Conservation (phyloP, 2,888 invertebrate genomes). For the Tipula lateralis region DNA sequence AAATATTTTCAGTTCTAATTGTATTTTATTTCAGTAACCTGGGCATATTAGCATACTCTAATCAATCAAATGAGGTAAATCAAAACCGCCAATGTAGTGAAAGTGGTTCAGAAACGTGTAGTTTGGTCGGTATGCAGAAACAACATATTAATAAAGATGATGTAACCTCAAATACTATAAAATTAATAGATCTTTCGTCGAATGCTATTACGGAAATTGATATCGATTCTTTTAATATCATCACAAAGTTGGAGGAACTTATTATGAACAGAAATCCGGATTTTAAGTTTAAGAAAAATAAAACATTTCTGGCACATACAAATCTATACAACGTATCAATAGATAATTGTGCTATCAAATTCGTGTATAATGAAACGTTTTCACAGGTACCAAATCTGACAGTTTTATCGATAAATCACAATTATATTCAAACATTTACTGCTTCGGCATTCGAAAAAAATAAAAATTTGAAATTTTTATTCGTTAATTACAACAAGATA, state of each 20-base stretch:
- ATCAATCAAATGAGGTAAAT: too few species aligned
- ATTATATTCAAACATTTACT: not conserved
- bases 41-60: too few species aligned
- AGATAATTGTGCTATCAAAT: not conserved
- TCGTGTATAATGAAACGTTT: not conserved
- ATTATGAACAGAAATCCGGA: not conserved
- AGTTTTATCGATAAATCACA: not conserved
- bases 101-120: too few species aligned
- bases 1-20: too few species aligned
- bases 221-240: not conserved
- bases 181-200: not conserved
- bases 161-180: too few species aligned
- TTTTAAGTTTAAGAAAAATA: not conserved
- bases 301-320: not conserved
- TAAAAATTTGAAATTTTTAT: not conserved
- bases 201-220: not conserved
- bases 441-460: not conserved
- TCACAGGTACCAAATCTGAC: not conserved
- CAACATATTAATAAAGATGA: too few species aligned
- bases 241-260: not conserved
- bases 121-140: too few species aligned
- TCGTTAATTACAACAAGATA: not conserved
- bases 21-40: too few species aligned
- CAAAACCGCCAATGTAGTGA: too few species aligned
- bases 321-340: not conserved